Conservation (phyloP, 1,140 invertebrate species). For the Wasmannia auropunctata region DNA sequence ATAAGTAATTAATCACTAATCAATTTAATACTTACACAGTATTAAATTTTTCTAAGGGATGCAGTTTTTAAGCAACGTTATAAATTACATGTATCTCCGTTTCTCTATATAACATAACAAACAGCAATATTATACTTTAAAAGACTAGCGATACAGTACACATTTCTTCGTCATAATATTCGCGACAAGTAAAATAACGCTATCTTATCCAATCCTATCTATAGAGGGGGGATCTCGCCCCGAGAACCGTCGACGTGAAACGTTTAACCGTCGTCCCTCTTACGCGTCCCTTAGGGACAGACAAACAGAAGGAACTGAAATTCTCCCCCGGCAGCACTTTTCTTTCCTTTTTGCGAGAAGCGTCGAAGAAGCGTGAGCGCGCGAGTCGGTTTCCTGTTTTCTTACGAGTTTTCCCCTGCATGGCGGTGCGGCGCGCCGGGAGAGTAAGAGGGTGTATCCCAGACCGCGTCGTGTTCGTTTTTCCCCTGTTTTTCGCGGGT, state of each 20-base stretch:
- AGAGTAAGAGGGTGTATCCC: slow-evolving; percentile 41
- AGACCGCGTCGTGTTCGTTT: slow-evolving; percentile 5
- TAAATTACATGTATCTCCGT: background rate
- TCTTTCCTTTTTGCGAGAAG: slow-evolving; percentile 33
- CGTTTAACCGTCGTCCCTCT: slow-evolving; percentile 51
- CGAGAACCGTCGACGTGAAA: slow-evolving; percentile 45
- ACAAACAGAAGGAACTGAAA: slow-evolving; percentile 49
- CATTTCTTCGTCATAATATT: slow-evolving; percentile 26
- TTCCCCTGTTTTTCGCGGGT: slow-evolving; percentile 28
- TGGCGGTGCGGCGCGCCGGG: background rate
- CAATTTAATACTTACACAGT: too few species aligned
- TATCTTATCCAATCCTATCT: background rate
- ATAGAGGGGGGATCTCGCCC: background rate
- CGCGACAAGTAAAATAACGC: slow-evolving; percentile 11
- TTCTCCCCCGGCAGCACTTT: slow-evolving; percentile 37
- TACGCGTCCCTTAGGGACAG: slow-evolving; percentile 42
- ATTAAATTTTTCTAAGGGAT: too few species aligned
- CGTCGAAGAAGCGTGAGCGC: slow-evolving; percentile 43
- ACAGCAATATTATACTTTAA: background rate
- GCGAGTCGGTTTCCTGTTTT: slow-evolving; percentile 47
- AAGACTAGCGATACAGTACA: background rate
- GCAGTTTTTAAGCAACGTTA: background rate
- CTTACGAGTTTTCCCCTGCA: slow-evolving; percentile 51
- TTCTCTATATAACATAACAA: background rate
- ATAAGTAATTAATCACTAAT: too few species aligned